Evolutionary conservation across 2,888 invertebrate genomes (phyloP).

Genomic region (Drosophila borborema): DNA sequence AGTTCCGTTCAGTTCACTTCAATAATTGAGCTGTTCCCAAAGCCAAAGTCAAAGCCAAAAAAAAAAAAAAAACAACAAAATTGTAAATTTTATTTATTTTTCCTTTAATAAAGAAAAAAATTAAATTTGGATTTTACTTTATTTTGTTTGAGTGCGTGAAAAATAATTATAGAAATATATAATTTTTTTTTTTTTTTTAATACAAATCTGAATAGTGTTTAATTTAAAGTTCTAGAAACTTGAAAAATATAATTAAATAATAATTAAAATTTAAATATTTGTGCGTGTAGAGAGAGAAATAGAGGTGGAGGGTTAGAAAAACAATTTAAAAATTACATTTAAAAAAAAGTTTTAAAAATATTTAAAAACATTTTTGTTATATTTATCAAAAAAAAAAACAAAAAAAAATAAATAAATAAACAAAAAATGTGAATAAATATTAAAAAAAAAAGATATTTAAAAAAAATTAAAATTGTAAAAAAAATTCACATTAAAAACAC

Average conservation of each 20-base stretch:
- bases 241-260: not conserved
- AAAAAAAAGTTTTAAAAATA: not conserved
- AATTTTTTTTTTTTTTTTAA: not conserved
- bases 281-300: not conserved
- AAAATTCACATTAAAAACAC: not conserved
- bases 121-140: slow-evolving; percentile 5
- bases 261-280: not conserved
- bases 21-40: slow-evolving; percentile 27
- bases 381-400: not conserved
- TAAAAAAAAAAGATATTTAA: too few species aligned
- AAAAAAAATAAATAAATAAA: too few species aligned
- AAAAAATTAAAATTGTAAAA: not conserved
- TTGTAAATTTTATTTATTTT: slow-evolving; percentile 1
- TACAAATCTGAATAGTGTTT: not conserved
- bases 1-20: slow-evolving; percentile 67
- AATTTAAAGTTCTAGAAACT: not conserved
- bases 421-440: too few species aligned
- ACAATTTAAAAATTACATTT: not conserved
- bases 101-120: slow-evolving; percentile 6
- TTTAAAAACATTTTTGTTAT: not conserved
- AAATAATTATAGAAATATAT: not conserved
- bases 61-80: not conserved
- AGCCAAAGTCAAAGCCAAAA: slow-evolving; percentile 3
- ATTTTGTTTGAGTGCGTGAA: slow-evolving; percentile 6
- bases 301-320: not conserved